These are phyloP conservation scores for Orientallactaga sibirica DNA, from an alignment of 2,797 vertebrate genomes.

Conservation along the genomic window DNA sequence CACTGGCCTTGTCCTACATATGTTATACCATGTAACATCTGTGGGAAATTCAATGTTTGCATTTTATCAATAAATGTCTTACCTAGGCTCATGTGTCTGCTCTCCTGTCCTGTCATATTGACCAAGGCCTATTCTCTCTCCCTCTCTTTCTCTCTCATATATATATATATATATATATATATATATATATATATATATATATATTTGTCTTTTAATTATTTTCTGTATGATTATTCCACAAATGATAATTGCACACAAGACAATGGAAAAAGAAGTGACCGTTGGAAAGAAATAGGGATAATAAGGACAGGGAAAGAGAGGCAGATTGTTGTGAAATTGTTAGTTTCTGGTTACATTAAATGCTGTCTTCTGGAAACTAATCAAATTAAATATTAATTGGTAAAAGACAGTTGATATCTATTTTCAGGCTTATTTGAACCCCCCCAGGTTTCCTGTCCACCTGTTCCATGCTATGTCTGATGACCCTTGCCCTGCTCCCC, in stretches of 20 bases:
- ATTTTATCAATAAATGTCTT: not conserved
- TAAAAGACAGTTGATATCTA: not conserved
- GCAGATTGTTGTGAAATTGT: not conserved
- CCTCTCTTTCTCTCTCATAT: no score
- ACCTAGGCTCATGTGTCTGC: not conserved
- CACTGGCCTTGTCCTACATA: not conserved
- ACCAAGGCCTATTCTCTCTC: not conserved
- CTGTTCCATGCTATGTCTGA: not conserved
- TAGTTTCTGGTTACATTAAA: not conserved
- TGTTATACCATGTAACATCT: not conserved
- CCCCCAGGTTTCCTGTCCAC: no score
- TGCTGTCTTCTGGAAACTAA: not conserved
- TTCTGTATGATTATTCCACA: not conserved
- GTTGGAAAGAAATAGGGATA: no score
- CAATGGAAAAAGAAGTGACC: not conserved
- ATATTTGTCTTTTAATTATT: not conserved
- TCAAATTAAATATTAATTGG: not conserved
- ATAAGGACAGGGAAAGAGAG: not conserved
- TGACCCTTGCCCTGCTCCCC: not conserved
- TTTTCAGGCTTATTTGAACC: not conserved
- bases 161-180: not conserved
- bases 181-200: not conserved
- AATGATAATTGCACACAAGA: not conserved
- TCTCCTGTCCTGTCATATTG: not conserved
- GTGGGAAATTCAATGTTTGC: not conserved